Evolutionary conservation across 2,888 invertebrate genomes (phyloP), one percentile per base, ranked within the genome.

Genomic region (Melanchra persicariae): DNA sequence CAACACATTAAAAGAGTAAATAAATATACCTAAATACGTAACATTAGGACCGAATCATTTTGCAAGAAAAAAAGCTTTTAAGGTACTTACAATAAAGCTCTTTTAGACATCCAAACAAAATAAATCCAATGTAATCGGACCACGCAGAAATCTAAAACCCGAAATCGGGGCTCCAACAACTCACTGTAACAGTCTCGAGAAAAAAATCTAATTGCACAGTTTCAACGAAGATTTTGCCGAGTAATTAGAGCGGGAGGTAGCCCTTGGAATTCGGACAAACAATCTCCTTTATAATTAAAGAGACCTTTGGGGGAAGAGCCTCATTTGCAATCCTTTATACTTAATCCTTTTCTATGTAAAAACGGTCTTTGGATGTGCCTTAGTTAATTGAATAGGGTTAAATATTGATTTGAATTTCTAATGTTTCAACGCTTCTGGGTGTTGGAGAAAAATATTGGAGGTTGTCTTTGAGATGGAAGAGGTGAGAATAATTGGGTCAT

Each of bases 321-420:
- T 95, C 93, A 93, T 95, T 94, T 94, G 93, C 93, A 94, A 93
- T 91, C 93, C 93, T 93, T 94, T 94, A 92, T 92, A 90, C 90
- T 91, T n/a, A n/a, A n/a, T n/a, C 90, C 91, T 91, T 92, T 92
- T 87, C 85, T 81, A 89, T 91, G 89, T 89, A 87, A 91, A 92
- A 89, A 88, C 85, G 75, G 83, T 83, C 87, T 87, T 90, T 88
- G 81, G 87, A 83, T 83, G 78, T 79, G 83, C 86, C 74, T 30
- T 81, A 79, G 66, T 83, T 86, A 85, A 85, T 83, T 85, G 86
- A 84, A 85, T 85, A 84, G 86, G 79, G 86, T 85, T 81, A 66
- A 84, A 81, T 86, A 85, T 85, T 77, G 79, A 85, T 82, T 85
- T 83, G 78, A 75, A 85, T 72, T 80, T 84, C 72, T 75, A 82